These are phyloP conservation scores for Acanthornis magna DNA, from an alignment of 2,797 vertebrate species.

Conservation along the genomic window DNA sequence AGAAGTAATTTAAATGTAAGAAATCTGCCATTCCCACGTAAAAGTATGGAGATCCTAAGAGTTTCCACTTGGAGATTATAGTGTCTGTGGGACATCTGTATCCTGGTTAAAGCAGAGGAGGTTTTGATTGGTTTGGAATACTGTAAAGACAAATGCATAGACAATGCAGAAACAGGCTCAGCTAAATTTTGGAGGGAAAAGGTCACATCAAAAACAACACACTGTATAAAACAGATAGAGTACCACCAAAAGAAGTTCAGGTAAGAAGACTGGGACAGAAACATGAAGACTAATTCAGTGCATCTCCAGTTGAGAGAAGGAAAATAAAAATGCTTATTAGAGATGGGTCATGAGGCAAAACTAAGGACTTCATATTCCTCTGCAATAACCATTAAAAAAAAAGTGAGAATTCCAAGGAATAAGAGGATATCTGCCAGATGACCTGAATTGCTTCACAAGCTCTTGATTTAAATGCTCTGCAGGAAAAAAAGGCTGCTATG, in stretches of 20 bases:
- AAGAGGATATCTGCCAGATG: not conserved
- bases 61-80: not conserved
- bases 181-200: not conserved
- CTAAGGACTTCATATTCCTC: not conserved
- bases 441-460: not conserved
- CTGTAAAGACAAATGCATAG: not conserved
- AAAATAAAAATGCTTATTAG: not conserved
- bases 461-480: conserved; percentile 15
- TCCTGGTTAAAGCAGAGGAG: not conserved
- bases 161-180: not conserved
- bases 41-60: not conserved
- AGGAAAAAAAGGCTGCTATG: not conserved
- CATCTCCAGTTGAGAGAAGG: not conserved
- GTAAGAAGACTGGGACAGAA: not conserved
- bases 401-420: not conserved
- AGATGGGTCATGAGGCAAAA: not conserved
- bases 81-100: not conserved
- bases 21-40: not conserved
- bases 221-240: not conserved
- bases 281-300: not conserved
- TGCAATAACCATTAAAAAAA: not conserved
- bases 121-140: not conserved
- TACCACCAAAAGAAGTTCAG: not conserved
- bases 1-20: not conserved
- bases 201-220: not conserved